Percentiles rank a stretch among this genome's conserved stretches.
Evolutionary conservation across 1,140 invertebrate genomes (phyloP).

Genomic region (Zaprionus lachaisei): DNA sequence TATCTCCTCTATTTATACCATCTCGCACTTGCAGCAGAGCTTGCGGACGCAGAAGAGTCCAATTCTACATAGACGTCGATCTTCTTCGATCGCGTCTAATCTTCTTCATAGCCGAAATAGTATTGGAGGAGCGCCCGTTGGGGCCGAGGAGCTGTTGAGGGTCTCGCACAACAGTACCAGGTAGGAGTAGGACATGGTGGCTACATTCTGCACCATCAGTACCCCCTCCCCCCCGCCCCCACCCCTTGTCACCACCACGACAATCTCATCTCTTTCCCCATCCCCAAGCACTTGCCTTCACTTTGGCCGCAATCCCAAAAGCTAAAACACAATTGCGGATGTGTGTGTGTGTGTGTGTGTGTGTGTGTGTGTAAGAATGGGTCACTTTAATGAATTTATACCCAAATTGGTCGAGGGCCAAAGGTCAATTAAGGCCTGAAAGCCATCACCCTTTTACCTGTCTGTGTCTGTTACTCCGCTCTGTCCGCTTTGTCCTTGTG

Average conservation of each 20-base stretch:
- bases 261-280: neutral
- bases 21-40: constrained; percentile 47
- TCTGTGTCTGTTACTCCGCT: neutral
- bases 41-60: constrained; percentile 67
- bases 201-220: neutral
- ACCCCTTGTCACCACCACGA: neutral
- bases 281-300: neutral
- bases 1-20: neutral
- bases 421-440: constrained; percentile 1
- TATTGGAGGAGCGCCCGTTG: constrained; percentile 34
- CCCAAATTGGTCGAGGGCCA: constrained; percentile 10
- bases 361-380: neutral
- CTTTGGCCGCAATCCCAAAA: neutral
- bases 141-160: constrained; percentile 41
- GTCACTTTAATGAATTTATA: constrained; percentile 6
- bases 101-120: constrained; percentile 57
- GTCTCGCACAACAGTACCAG: constrained; percentile 56
- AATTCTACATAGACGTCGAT: constrained; percentile 65
- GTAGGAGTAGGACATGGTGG: constrained; percentile 25
- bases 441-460: neutral
- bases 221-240: neutral
- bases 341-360: neutral
- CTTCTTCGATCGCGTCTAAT: constrained; percentile 74
- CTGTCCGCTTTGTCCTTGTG: neutral
- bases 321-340: neutral